Percentiles rank a stretch among this genome's conserved stretches.
Conservation (phyloP, 2,113 vertebrate species). For the Puffinus mauretanicus region DNA sequence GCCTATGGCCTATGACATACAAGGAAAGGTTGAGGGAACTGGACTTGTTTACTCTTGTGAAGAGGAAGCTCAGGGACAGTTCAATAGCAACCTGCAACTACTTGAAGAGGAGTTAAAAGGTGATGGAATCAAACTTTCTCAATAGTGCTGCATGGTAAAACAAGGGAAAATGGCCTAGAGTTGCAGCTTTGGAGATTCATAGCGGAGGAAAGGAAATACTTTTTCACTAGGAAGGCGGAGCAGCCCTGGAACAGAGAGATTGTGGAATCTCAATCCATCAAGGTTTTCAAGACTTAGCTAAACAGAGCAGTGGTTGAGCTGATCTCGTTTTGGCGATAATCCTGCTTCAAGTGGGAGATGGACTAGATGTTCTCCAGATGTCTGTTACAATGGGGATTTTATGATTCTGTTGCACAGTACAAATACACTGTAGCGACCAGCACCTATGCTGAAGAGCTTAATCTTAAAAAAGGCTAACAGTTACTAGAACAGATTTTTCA, state of each 20-base stretch:
- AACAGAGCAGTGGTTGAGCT: neutral
- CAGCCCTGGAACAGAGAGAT: neutral
- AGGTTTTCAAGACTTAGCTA: neutral
- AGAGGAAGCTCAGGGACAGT: neutral
- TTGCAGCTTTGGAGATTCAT: neutral
- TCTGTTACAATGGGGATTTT: neutral
- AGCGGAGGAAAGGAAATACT: neutral
- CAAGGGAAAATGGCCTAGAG: neutral
- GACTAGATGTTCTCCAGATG: neutral
- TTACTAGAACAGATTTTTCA: neutral
- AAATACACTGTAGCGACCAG: neutral
- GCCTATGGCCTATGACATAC: neutral
- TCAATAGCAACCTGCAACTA: neutral
- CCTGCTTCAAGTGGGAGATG: neutral
- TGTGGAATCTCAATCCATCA: neutral
- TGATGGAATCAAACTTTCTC: neutral
- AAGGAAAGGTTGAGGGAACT: neutral
- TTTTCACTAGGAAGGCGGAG: neutral
- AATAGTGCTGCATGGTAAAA: neutral
- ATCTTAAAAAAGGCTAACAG: neutral
- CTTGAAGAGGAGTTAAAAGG: neutral
- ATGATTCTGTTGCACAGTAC: neutral
- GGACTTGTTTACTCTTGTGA: neutral
- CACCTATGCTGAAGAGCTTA: neutral
- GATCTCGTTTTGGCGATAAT: neutral